Evolutionary conservation across 1,140 invertebrate species (phyloP).

Genomic region (Drosophila burlai): DNA sequence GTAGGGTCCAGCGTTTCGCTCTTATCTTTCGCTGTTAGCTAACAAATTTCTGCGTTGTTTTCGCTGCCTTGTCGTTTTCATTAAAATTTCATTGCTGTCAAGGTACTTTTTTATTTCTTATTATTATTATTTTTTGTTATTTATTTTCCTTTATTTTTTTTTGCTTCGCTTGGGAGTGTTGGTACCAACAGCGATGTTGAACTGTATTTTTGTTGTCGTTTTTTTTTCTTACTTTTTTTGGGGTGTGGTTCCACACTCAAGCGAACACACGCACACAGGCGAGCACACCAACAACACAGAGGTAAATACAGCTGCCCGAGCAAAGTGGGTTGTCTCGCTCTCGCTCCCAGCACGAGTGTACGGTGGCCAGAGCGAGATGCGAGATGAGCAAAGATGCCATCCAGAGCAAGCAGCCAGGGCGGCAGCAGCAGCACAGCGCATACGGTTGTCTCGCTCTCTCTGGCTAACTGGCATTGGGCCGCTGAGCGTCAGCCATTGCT

Average conservation of each 20-base stretch:
- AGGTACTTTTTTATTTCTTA: constrained; percentile 38
- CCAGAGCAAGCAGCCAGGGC: constrained; percentile 10
- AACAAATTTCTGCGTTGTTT: constrained; percentile 65
- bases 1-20: constrained; percentile 40
- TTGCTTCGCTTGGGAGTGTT: not conserved
- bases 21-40: constrained; percentile 55
- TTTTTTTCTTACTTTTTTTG: constrained; percentile 38
- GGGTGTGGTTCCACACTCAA: constrained; percentile 71
- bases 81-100: constrained; percentile 79
- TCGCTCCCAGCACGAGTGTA: not conserved
- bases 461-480: not conserved
- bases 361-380: not conserved
- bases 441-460: constrained; percentile 34
- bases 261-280: constrained; percentile 32
- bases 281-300: constrained; percentile 68
- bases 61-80: constrained; percentile 73
- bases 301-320: constrained; percentile 71
- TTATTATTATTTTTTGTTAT: constrained; percentile 26
- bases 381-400: not conserved
- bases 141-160: constrained; percentile 8
- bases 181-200: constrained; percentile 62
- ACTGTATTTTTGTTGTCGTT: constrained; percentile 44
- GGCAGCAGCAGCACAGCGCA: not conserved
- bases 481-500: constrained; percentile 71
- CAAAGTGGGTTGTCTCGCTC: constrained; percentile 31